Conservation (phyloP, 1,140 invertebrate genomes). For the Tigriopus japonicus region DNA sequence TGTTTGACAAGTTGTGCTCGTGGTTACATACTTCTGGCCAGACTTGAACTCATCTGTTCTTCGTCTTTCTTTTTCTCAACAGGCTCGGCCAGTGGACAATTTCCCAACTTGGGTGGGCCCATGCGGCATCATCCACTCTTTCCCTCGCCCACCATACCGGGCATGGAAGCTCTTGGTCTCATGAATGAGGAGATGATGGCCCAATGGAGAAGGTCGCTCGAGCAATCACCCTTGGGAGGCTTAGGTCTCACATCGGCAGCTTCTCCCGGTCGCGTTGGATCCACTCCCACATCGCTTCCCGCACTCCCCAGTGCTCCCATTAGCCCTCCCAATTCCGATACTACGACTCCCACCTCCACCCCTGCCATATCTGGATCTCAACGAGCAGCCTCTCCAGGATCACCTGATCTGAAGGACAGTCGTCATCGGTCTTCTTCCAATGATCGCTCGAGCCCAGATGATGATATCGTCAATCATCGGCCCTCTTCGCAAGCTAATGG, state of each 20-base stretch:
- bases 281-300: not conserved
- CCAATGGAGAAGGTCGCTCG: slow-evolving; percentile 1
- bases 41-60: too few relatives aligned
- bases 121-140: not conserved
- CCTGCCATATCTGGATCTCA: not conserved
- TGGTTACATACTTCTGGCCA: too few relatives aligned
- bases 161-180: not conserved
- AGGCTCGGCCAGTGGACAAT: not conserved
- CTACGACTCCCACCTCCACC: not conserved
- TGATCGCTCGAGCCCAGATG: not conserved
- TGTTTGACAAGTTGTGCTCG: too few relatives aligned
- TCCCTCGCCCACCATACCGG: not conserved
- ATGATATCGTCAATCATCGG: not conserved
- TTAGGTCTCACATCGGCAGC: not conserved
- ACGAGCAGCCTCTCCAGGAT: not conserved
- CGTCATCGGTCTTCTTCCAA: not conserved
- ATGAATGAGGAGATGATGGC: slow-evolving; percentile 1
- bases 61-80: too few relatives aligned
- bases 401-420: not conserved
- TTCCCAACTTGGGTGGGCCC: not conserved
- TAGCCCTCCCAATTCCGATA: not conserved
- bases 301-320: not conserved
- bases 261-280: not conserved
- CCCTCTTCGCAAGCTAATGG: too few relatives aligned
- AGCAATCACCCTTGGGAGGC: not conserved